These are phyloP conservation scores for Cetoscarus ocellatus DNA, from an alignment of 2,797 vertebrate genomes.

Conservation along the genomic window DNA sequence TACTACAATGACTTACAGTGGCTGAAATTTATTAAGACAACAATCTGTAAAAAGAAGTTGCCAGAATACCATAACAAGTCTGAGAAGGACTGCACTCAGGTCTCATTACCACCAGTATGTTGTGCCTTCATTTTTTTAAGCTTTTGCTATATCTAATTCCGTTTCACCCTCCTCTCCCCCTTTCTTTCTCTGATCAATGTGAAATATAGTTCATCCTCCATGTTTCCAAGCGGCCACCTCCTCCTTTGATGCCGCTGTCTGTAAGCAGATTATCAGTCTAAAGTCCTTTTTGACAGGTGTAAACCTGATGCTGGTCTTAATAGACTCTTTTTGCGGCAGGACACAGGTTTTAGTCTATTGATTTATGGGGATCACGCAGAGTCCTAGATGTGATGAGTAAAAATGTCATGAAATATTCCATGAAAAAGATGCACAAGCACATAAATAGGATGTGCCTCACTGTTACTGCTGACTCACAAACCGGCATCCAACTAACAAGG, in stretches of 20 bases:
- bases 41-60: too few relatives aligned
- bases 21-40: too few relatives aligned
- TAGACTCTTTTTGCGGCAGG: conserved; percentile 40
- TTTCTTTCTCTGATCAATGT: conserved; percentile 29
- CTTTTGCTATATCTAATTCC: conserved; percentile 39
- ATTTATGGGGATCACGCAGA: conserved; percentile 21
- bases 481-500: not conserved
- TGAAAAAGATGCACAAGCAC: not conserved
- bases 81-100: conserved; percentile 2
- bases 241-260: conserved; percentile 53
- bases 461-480: conserved; percentile 6
- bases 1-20: too few relatives aligned
- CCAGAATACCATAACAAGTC: not conserved
- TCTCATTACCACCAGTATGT: not conserved
- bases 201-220: conserved; percentile 45
- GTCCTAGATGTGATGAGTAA: conserved; percentile 4
- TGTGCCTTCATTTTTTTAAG: conserved; percentile 3
- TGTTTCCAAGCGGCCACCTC: conserved; percentile 32
- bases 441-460: not conserved
- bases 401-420: not conserved
- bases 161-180: not conserved
- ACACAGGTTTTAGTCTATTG: not conserved
- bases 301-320: conserved; percentile 59
- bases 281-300: conserved; percentile 53
- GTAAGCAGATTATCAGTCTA: conserved; percentile 63